Evolutionary conservation across 2,113 vertebrate species (phyloP).

Genomic region (Paratilapia polleni): DNA sequence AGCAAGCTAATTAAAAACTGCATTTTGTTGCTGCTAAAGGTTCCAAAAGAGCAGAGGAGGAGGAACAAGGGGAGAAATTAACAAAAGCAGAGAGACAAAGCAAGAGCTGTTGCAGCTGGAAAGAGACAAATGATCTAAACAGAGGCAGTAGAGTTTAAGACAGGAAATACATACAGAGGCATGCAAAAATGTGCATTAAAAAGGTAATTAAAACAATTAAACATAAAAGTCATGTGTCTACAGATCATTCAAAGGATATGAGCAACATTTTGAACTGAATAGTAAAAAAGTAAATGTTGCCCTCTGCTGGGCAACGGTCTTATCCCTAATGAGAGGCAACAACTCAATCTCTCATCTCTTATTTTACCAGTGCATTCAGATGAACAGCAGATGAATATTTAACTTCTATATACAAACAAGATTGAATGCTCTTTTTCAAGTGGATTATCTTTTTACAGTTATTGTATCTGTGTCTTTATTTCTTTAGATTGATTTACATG

Average conservation of each 20-base stretch:
- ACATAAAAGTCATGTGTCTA: accelerated
- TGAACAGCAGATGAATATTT: neutral
- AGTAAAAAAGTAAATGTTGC: slow-evolving; percentile 44
- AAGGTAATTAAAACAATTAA: neutral
- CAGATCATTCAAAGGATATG: neutral
- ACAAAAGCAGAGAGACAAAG: neutral
- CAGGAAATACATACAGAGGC: neutral
- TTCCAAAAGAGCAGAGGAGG: neutral
- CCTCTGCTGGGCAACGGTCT: slow-evolving; percentile 69
- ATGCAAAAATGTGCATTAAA: neutral
- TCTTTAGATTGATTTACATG: neutral
- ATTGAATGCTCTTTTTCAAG: neutral
- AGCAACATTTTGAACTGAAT: neutral
- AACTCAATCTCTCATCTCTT: neutral
- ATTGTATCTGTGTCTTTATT: neutral
- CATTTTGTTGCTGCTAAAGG: neutral
- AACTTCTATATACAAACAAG: neutral
- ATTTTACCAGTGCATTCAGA: neutral
- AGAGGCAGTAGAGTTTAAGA: neutral
- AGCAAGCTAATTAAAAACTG: slow-evolving; percentile 2
- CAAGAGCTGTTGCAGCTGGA: neutral
- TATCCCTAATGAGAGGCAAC: neutral
- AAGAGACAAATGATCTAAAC: neutral
- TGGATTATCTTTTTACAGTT: neutral
- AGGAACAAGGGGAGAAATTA: neutral